Conservation (phyloP, 2,797 vertebrate genomes). For the Notolepis coatsorum region DNA sequence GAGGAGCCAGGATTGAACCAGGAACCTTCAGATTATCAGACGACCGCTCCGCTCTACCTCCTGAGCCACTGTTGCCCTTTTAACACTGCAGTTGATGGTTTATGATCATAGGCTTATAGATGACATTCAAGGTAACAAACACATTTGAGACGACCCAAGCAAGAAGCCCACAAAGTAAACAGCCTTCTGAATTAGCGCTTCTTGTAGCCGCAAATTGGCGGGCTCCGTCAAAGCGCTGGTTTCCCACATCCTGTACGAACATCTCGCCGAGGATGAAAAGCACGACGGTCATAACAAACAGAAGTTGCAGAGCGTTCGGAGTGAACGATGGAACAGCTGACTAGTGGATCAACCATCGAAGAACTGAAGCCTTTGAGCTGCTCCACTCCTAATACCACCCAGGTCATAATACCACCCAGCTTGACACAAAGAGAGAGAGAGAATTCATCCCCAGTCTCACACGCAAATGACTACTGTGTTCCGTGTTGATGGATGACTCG, state of each 20-base stretch:
- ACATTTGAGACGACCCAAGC: constrained; percentile 10
- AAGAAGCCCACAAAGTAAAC: neutral
- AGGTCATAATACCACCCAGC: constrained; percentile 69
- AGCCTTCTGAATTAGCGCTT: neutral
- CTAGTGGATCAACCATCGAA: constrained; percentile 49
- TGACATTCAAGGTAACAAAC: constrained; percentile 7
- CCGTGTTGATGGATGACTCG: neutral
- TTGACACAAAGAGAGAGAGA: constrained; percentile 52
- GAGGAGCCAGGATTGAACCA: too few species aligned
- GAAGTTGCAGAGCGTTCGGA: constrained; percentile 44
- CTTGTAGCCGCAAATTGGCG: constrained; percentile 11
- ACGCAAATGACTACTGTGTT: constrained; percentile 18
- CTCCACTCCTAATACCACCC: constrained; percentile 58
- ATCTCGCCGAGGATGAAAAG: neutral
- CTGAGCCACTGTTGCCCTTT: too few species aligned
- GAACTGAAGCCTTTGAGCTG: constrained; percentile 45
- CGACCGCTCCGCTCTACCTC: too few species aligned
- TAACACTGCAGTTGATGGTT: neutral
- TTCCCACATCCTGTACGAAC: constrained; percentile 9
- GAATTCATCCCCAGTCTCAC: constrained; percentile 36
- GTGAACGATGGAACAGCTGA: constrained; percentile 30
- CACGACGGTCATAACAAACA: too few species aligned
- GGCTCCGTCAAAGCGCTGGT: neutral
- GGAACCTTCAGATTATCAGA: too few species aligned
- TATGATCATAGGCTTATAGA: neutral